These are phyloP conservation scores for Lepeophtheirus nordmannii DNA, from an alignment of 2,888 invertebrate genomes.

Conservation along the genomic window DNA sequence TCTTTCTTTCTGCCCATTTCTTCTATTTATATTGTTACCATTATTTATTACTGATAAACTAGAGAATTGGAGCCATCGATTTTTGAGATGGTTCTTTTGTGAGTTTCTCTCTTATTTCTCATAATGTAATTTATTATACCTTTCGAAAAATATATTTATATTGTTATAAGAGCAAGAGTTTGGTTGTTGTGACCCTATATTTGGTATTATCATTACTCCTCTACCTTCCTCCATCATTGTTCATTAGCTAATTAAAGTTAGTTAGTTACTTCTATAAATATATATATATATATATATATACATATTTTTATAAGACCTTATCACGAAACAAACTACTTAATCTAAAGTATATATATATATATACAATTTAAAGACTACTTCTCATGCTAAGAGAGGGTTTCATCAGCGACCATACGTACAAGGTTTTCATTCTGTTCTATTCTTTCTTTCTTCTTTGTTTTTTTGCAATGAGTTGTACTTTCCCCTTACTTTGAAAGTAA, in stretches of 20 bases:
- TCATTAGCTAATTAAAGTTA: constrained; percentile 5
- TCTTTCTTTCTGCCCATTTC: no score
- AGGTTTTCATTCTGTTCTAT: no score
- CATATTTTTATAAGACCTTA: constrained; percentile 1
- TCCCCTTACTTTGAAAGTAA: no score
- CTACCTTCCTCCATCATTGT: background rate
- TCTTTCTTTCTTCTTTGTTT: no score
- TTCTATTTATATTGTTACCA: background rate
- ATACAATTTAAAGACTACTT: no score
- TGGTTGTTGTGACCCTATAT: background rate
- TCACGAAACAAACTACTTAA: constrained; percentile 8
- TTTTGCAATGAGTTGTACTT: no score
- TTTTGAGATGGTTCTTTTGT: no score
- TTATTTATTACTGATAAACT: background rate
- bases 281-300: no score
- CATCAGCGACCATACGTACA: no score
- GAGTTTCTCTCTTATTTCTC: background rate
- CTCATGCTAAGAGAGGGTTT: no score
- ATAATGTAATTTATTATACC: background rate
- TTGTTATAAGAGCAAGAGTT: background rate
- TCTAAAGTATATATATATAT: background rate
- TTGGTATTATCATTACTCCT: background rate
- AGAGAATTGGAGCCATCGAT: background rate
- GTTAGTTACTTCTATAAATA: background rate
- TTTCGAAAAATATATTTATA: background rate